Conservation (phyloP, 2,888 invertebrate genomes). For the Clusia tigrina region DNA sequence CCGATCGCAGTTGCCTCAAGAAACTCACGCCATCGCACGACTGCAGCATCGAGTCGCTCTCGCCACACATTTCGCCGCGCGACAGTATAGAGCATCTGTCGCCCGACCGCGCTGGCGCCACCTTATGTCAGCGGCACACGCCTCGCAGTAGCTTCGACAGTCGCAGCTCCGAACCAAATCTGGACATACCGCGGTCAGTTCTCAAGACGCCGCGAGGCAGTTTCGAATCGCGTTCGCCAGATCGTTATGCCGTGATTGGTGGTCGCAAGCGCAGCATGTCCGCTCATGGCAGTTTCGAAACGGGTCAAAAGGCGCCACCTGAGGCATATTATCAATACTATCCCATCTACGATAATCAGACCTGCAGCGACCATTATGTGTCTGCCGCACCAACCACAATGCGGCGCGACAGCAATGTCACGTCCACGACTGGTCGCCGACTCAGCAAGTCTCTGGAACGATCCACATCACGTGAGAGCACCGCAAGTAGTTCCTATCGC, state of each 20-base stretch:
- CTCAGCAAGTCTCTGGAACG: conserved; percentile 63
- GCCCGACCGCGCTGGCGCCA: conserved; percentile 54
- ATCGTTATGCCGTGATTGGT: conserved; percentile 32
- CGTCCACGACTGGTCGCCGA: conserved; percentile 39
- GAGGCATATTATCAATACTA: conserved; percentile 63
- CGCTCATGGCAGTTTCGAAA: conserved; percentile 62
- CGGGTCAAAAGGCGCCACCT: conserved; percentile 33
- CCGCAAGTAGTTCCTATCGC: conserved; percentile 53
- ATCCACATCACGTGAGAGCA: conserved; percentile 61
- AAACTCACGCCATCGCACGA: conserved; percentile 60
- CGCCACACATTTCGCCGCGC: conserved; percentile 61
- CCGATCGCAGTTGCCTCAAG: conserved; percentile 62
- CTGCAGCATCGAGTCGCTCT: conserved; percentile 58
- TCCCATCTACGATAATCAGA: conserved; percentile 62
- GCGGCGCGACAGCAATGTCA: conserved; percentile 42
- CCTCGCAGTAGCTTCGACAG: conserved; percentile 63
- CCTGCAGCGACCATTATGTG: conserved; percentile 61
- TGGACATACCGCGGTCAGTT: conserved; percentile 52
- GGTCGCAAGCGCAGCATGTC: conserved; percentile 62
- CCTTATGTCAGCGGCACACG: conserved; percentile 58
- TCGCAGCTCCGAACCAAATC: conserved; percentile 59
- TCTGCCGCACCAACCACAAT: conserved; percentile 49
- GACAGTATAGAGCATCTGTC: conserved; percentile 62
- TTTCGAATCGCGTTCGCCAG: conserved; percentile 54
- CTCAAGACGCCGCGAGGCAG: conserved; percentile 54